A percentile compares a stretch with the other conserved stretches of the same genome.
These are phyloP conservation scores for Takifugu flavidus DNA, from an alignment of 2,113 vertebrate genomes.

Conservation along the genomic window DNA sequence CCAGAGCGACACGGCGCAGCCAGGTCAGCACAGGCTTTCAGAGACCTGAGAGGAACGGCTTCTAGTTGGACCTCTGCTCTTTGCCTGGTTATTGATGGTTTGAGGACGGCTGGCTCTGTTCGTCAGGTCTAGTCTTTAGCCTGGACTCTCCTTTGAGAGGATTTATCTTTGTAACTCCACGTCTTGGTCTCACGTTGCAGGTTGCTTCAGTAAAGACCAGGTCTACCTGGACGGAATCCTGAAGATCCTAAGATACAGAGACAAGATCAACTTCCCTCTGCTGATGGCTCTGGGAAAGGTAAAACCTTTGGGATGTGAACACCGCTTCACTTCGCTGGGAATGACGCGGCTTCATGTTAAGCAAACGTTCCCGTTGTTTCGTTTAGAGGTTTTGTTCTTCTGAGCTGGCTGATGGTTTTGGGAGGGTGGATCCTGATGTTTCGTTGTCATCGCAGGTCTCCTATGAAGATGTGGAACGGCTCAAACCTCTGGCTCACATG, in stretches of 20 bases:
- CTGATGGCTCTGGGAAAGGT: slow-evolving; percentile 94
- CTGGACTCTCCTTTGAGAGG: neutral
- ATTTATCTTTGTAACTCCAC: neutral
- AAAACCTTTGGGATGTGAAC: slow-evolving; percentile 4
- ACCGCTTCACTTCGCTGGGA: too few species aligned
- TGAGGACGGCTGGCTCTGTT: too few species aligned
- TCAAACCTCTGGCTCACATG: slow-evolving; percentile 79
- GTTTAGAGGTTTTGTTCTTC: neutral
- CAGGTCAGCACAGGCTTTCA: slow-evolving; percentile 69
- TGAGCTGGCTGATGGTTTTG: slow-evolving; percentile 1
- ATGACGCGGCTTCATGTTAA: neutral
- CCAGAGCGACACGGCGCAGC: slow-evolving; percentile 84
- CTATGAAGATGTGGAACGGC: slow-evolving; percentile 86
- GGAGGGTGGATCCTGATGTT: too few species aligned
- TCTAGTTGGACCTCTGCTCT: too few species aligned
- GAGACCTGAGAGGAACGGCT: too few species aligned
- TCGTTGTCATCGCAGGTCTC: slow-evolving; percentile 76
- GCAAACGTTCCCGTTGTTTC: too few species aligned
- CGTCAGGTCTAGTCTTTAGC: too few species aligned
- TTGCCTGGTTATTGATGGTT: too few species aligned
- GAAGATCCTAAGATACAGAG: slow-evolving; percentile 84
- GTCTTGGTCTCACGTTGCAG: slow-evolving; percentile 58
- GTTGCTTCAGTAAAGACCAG: slow-evolving; percentile 96
- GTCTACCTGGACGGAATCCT: slow-evolving; percentile 92
- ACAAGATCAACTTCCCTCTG: slow-evolving; percentile 87